Base-by-base conservation (phyloP, 2,113 vertebrate genomes). In the Catharus bicknelli region DNA sequence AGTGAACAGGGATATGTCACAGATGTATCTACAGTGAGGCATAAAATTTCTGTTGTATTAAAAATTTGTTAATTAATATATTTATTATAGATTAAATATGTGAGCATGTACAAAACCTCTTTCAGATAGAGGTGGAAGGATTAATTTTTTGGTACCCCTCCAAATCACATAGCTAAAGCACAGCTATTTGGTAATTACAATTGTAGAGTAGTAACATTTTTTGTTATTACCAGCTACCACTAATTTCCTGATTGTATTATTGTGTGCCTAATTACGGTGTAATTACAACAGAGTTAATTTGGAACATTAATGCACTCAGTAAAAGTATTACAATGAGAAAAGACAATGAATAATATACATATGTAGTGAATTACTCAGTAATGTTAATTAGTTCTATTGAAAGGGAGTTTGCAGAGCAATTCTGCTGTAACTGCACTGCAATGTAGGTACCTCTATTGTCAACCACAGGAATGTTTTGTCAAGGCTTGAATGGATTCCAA, bases 271-370 rank as follows among this genome's bases (percentile, higher is more conserved):
- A 91, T 83, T 73, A 48, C 47, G 20, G 29, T 62, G 32, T 80
- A 90, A 93, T 94, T 95, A 86, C 72, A 77, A 69, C 16, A 68
- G 66, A 85, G 70, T 91, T 85, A 80, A 93, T 90, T 61, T 90
- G 59, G 66, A 90, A 59, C 67, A 76, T 45, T 86, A 93, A 83
- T 73, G 74, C 38, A 80, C 17, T 55, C 51, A 62, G 22, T 58
- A 83, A 36, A 74, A 90, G 17, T 45, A 76, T 53, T 80, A 73
- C 55, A 80, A 36, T 64, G 36, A 92, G 83, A 64, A 85, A 75
- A 80, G 59, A 73, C 86, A 86, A 88, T 59, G 45, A 86, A 57
- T 68, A 79, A 88, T 73, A 73, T 25, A 66, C 40, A 48, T 75
- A 40, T 12, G 8, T 75, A 48, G 36, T 61, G 58, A 83, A 88